Evolutionary conservation across 37 sponge, comb jelly and placozoan species (phyloP).

Genomic region (Oopsacas minuta): DNA sequence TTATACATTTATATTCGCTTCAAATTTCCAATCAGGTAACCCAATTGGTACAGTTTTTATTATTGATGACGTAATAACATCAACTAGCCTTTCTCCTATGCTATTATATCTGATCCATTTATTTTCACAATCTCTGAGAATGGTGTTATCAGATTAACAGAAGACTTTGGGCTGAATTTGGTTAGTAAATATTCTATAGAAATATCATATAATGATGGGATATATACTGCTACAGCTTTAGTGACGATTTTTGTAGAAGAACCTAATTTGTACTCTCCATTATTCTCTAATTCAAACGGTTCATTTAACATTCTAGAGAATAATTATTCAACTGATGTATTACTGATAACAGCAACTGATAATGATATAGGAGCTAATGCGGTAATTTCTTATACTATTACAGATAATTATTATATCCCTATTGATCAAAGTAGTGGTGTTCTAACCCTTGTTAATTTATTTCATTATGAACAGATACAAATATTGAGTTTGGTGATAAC

Average conservation of each 20-base stretch:
- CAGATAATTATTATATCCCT: not conserved
- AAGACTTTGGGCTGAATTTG: not conserved
- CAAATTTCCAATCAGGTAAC: not conserved
- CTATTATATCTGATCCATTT: not conserved
- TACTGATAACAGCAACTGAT: not conserved
- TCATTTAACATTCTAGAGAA: not conserved
- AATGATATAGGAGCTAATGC: not conserved
- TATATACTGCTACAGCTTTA: not conserved
- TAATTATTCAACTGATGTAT: not conserved
- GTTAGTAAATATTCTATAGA: not conserved
- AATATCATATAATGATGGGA: not conserved
- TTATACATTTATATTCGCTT: not conserved
- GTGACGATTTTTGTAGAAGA: not conserved
- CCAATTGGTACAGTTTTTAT: not conserved
- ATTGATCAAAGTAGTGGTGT: not conserved
- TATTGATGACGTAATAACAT: not conserved
- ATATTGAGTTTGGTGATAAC: not conserved
- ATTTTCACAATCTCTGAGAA: not conserved
- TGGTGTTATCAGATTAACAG: not conserved
- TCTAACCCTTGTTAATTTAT: not conserved
- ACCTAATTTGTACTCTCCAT: not conserved
- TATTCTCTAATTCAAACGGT: not conserved
- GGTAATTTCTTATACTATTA: not conserved
- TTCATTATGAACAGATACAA: not conserved
- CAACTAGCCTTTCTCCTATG: not conserved